phyloP scores from a whole-genome alignment of 2,113 vertebrate genomes.

The Astur gentilis region DNA sequence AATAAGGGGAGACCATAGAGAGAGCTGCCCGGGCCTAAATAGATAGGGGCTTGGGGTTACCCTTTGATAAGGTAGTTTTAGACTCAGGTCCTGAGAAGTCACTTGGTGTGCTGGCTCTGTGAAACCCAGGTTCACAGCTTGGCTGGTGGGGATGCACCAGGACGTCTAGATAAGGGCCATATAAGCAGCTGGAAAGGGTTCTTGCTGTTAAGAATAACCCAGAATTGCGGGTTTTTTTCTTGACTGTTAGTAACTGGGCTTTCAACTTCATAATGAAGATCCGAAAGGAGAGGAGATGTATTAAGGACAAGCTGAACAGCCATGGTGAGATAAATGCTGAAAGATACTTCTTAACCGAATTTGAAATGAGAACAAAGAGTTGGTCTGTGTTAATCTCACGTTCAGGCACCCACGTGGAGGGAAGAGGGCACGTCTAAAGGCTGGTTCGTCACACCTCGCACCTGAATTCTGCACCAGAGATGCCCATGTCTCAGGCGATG shows the following conservation, averaged over 20 bases:
- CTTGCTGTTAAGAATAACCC: neutral
- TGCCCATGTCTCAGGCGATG: neutral
- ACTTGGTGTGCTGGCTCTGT: neutral
- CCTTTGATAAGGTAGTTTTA: neutral
- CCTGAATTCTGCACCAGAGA: neutral
- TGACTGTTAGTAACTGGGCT: neutral
- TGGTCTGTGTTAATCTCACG: neutral
- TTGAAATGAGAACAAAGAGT: neutral
- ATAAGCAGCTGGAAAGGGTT: neutral
- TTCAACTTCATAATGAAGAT: neutral
- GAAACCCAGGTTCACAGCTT: neutral
- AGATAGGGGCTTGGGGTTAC: neutral
- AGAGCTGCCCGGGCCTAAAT: neutral
- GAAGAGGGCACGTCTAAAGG: neutral
- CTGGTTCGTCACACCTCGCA: neutral
- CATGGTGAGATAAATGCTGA: neutral
- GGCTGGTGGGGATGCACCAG: rapidly evolving
- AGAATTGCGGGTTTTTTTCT: neutral
- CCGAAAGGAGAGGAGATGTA: neutral
- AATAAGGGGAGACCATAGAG: neutral
- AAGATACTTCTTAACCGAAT: neutral
- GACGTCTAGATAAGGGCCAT: neutral
- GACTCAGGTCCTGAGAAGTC: neutral
- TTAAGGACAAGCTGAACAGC: neutral
- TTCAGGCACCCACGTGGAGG: neutral